Base-by-base conservation (phyloP, 2,113 vertebrate genomes). In the Ondatra zibethicus region DNA sequence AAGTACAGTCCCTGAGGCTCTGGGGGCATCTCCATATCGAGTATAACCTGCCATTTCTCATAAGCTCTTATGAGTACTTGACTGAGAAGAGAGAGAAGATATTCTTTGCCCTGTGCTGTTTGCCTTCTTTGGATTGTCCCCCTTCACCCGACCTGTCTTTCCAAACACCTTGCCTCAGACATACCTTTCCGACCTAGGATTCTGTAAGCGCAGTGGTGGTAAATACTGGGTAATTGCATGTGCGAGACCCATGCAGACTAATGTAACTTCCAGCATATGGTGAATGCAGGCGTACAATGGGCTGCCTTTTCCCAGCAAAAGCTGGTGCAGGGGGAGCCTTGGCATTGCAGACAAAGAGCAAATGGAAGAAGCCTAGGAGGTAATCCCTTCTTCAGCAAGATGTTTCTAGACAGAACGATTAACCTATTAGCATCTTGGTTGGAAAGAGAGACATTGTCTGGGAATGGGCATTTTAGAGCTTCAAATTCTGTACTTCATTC, bases 191-290 rank as follows among this genome's bases (percentile, higher is more conserved):
- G 47, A 88, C 1, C 0, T 31, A 85, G 89, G 87, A 72, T 90
- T 92, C 95, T 96, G 95, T 97, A 91, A 89, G 65, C 97, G 65
- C 97, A 80, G 89, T 84, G 92, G 97, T 95, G 91, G 89, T 97
- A 97, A 98, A 97, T 95, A 65, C 95, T n/a, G 91, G 93, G 93
- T 95, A 97, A 97, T 96, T 93, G 94, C 66, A 90, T 0, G 0
- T 97, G 77, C 52, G 42, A 78, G 94, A 95, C 68, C 45, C 97
- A 94, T 87, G 94, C 45, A 7, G 93, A 75, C 96, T 94, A 89
- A 77, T 86, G 75, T n/a, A 93, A 58, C 87, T 84, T 91, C 65
- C 16, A 80, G 98, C 97, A 96, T 96, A 96, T 98, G 97, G 95
- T 27, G 70, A 87, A 19, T 94, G 47, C 98, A 96, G 97, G 95